These are phyloP conservation scores for Bombus sibiricus DNA, from an alignment of 1,140 invertebrate genomes.

Conservation along the genomic window DNA sequence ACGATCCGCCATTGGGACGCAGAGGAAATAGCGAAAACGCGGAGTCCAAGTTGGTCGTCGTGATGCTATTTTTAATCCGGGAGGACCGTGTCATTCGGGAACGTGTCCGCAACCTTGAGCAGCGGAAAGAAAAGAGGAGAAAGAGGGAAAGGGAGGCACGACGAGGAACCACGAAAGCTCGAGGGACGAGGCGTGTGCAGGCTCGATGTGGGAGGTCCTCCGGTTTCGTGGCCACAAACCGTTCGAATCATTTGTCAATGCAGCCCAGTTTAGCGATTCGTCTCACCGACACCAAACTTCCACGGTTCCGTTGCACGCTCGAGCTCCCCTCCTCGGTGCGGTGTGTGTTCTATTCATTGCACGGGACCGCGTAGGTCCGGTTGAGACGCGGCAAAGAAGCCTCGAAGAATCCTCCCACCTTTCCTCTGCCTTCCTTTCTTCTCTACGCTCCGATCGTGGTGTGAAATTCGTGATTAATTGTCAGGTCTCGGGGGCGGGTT, in stretches of 20 bases:
- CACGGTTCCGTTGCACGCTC: constrained; percentile 37
- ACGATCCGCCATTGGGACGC: neutral
- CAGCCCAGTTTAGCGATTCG: constrained; percentile 78
- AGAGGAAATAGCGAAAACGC: neutral
- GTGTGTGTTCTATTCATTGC: constrained; percentile 47
- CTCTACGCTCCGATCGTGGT: constrained; percentile 57
- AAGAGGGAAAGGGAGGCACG: constrained; percentile 27
- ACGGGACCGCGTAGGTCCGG: neutral
- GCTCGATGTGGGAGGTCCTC: constrained; percentile 76
- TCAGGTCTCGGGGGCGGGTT: constrained; percentile 47
- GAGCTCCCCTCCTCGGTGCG: neutral
- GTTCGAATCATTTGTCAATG: constrained; percentile 81
- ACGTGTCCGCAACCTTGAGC: constrained; percentile 48
- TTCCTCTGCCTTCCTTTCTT: constrained; percentile 30
- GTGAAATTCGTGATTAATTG: constrained; percentile 78
- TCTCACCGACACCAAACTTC: constrained; percentile 69
- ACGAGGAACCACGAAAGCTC: constrained; percentile 28
- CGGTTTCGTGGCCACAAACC: constrained; percentile 60
- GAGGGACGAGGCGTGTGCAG: neutral
- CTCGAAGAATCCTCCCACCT: neutral
- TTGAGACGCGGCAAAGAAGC: constrained; percentile 10
- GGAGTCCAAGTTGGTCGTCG: neutral
- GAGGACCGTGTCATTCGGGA: constrained; percentile 45
- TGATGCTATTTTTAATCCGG: constrained; percentile 46
- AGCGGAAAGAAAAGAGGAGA: constrained; percentile 41